Conservation (phyloP, 2,113 vertebrate genomes). For the Laterallus jamaicensis region DNA sequence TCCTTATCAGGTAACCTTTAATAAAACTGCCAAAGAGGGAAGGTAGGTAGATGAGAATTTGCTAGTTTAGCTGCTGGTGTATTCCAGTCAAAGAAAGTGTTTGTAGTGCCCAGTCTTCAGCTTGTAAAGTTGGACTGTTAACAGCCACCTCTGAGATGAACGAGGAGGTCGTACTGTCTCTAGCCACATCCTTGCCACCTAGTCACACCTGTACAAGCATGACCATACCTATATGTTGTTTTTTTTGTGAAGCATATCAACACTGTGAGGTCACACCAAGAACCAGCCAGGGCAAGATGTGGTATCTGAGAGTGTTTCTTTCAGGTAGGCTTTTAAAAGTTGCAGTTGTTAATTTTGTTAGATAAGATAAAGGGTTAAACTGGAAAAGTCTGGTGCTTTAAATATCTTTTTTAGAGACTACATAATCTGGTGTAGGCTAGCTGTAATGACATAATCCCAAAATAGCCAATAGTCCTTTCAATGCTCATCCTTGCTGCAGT, state of each 20-base stretch:
- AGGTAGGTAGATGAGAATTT: background rate
- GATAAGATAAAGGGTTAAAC: conserved; percentile 46
- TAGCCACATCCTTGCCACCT: background rate
- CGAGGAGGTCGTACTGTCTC: too few species aligned
- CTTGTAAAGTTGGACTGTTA: background rate
- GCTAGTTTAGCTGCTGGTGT: accelerated
- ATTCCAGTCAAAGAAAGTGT: background rate
- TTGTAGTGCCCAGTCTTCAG: too few species aligned
- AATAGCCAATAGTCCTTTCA: conserved; percentile 37
- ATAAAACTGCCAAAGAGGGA: background rate
- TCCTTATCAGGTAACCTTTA: background rate
- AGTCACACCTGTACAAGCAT: background rate
- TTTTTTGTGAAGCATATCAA: accelerated
- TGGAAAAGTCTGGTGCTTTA: conserved; percentile 39
- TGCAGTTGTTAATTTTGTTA: background rate
- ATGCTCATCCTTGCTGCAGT: conserved; percentile 35
- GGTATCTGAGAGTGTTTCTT: background rate
- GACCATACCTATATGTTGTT: accelerated
- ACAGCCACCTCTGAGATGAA: background rate
- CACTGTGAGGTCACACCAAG: background rate
- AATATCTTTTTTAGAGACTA: conserved; percentile 57
- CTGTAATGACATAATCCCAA: conserved; percentile 61
- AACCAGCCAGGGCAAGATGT: background rate
- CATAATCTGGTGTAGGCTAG: conserved; percentile 61
- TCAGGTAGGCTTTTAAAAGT: background rate